Conservation (phyloP, 92 coral and sea anemone genomes). For the Siderastrea siderea region DNA sequence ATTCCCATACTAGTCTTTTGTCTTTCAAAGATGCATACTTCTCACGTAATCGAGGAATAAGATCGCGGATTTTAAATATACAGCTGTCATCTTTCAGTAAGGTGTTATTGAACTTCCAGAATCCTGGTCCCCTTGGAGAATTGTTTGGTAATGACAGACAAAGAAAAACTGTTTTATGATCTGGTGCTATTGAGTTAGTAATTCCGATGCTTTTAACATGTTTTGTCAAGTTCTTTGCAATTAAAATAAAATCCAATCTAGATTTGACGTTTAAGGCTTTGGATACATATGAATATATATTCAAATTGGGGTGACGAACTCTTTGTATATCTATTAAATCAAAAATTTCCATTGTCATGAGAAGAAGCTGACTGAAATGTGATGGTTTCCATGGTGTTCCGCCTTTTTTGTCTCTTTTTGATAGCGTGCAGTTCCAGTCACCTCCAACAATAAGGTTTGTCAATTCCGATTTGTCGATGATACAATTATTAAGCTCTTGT, state of each 20-base stretch:
- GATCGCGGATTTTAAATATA: neutral
- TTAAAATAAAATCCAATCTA: neutral
- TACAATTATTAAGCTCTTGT: too few relatives aligned
- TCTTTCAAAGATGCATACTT: neutral
- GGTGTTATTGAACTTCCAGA: neutral
- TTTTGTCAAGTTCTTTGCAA: neutral
- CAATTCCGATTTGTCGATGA: neutral
- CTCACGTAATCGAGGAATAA: neutral
- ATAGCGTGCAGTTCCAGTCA: neutral
- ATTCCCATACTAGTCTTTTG: neutral
- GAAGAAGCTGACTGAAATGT: neutral
- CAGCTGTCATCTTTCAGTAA: neutral
- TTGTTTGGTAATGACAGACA: neutral
- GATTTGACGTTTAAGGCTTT: neutral
- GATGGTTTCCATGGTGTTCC: conserved; percentile 2
- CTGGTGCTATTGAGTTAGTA: neutral
- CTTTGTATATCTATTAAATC: neutral
- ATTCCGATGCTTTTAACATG: neutral
- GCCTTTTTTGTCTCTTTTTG: neutral
- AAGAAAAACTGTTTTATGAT: neutral
- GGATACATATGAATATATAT: neutral
- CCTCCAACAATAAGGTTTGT: neutral
- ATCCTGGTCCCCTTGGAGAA: neutral
- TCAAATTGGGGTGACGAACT: neutral
- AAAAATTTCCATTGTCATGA: neutral